These are phyloP conservation scores for Chelmon rostratus DNA, from an alignment of 2,797 vertebrate genomes.

Conservation along the genomic window DNA sequence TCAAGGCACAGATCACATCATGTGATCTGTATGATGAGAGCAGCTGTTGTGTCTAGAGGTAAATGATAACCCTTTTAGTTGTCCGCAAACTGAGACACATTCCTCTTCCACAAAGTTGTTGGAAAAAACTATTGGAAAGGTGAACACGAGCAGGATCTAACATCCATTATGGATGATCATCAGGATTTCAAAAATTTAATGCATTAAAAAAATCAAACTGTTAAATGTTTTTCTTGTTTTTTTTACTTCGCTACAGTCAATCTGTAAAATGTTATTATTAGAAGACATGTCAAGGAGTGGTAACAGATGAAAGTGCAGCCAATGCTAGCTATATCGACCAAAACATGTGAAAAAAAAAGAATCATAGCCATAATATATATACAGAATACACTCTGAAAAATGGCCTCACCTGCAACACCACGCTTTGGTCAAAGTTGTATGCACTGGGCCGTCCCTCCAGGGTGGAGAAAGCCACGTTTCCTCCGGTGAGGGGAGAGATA, in stretches of 20 bases:
- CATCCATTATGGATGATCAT: constrained; percentile 1
- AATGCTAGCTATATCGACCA: not conserved
- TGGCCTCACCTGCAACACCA: constrained; percentile 88
- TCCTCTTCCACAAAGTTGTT: not conserved
- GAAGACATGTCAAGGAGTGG: not conserved
- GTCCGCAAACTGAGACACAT: not conserved
- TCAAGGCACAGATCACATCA: not conserved
- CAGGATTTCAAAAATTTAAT: constrained; percentile 13
- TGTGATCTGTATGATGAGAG: not conserved
- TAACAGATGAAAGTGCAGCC: too few species aligned
- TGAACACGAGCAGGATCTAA: constrained; percentile 1
- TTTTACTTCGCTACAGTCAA: not conserved
- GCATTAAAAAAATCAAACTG: not conserved
- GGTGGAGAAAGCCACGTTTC: constrained; percentile 97
- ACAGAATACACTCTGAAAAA: not conserved
- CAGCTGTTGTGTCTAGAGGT: not conserved
- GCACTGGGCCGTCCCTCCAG: constrained; percentile 95
- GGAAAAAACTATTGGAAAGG: not conserved
- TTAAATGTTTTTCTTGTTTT: not conserved
- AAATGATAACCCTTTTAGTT: constrained; percentile 10
- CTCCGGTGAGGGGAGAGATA: constrained; percentile 94
- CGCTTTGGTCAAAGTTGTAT: constrained; percentile 94
- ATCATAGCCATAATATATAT: not conserved
- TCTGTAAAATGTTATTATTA: not conserved
- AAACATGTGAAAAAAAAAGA: not conserved